Base-by-base conservation (phyloP, 1,140 invertebrate species). In the Aphaenogaster floridana region DNA sequence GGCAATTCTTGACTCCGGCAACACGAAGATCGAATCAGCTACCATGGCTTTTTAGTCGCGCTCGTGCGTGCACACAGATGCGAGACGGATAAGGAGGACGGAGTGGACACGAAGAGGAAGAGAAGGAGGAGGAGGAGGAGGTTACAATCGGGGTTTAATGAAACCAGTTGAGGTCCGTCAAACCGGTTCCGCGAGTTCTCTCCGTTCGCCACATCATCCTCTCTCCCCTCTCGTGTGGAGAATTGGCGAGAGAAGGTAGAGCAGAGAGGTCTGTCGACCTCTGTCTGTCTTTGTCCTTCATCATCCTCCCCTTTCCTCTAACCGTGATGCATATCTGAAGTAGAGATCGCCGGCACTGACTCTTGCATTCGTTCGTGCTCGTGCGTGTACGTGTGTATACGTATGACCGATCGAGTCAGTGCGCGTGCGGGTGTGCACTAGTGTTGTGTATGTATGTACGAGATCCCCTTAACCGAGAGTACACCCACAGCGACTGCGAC, bases 71-170 rank as follows among this genome's bases (percentile, higher is more conserved):
- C 87, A 88, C 88, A 88, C 83, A 87, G 81, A 71, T 66, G 76
- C 69, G 71, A 87, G 66, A 66, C 64, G 86, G 72, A 83, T 84
- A 80, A 88, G 50, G 89, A 80, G 87, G n/a, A 76, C 52, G 87
- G 28, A 57, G 84, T 61, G 64, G 64, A 63, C 45, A 54, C 71
- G 57, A 63, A 52, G 36, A 57, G 45, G 21, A 66, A 64, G 63
- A 66, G 59, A 61, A 66, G 87, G 81, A 59, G 54, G 68, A 74
- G 89, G 77, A 77, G 89, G 77, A 77, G 89, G 92, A 92, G 93
- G 91, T 91, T 91, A 91, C 91, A 93, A 93, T 89, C 90, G 94
- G 92, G 90, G 93, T 95, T 95, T 94, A 95, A 95, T 94, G 94
- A 94, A 94, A 94, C 93, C 93, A 91, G 90, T 93, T 90, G 92